A percentile compares a stretch with the other conserved stretches of the same genome.
Conservation (phyloP, 30 jellyfish, hydroid and myxozoan genomes). For the Pelagia noctiluca region DNA sequence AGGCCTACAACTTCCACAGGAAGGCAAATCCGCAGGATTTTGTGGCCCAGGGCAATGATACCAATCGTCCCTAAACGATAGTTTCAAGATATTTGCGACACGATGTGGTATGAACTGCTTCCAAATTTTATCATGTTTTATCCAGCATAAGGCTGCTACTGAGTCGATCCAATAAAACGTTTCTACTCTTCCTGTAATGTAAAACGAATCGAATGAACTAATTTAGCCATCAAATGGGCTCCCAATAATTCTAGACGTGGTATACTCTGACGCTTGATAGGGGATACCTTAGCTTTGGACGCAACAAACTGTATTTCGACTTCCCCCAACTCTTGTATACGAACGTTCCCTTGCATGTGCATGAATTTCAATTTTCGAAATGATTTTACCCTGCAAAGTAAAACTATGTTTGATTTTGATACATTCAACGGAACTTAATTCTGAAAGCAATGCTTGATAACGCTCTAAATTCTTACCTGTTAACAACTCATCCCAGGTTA, state of each 20-base stretch:
- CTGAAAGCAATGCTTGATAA: neutral
- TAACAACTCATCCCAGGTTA: slow-evolving; percentile 18
- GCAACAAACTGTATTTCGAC: neutral
- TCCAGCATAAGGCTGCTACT: no score
- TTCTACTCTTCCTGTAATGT: no score
- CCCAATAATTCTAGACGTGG: neutral
- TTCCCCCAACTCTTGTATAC: neutral
- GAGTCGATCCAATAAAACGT: no score
- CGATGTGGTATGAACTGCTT: no score
- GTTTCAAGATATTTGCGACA: no score
- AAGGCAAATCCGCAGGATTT: no score
- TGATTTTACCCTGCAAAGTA: neutral
- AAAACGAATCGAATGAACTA: no score
- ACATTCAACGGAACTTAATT: neutral
- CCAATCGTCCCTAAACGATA: no score
- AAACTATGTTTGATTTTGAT: neutral
- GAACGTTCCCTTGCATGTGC: neutral
- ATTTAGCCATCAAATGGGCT: neutral
- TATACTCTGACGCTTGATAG: neutral
- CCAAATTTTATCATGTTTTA: no score
- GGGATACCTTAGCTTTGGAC: neutral
- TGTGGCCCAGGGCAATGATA: no score
- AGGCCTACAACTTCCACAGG: no score
- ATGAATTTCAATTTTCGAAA: neutral
- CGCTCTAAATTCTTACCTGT: neutral